Evolutionary conservation across 2,888 invertebrate species (phyloP).

Genomic region (Euplexia lucipara): DNA sequence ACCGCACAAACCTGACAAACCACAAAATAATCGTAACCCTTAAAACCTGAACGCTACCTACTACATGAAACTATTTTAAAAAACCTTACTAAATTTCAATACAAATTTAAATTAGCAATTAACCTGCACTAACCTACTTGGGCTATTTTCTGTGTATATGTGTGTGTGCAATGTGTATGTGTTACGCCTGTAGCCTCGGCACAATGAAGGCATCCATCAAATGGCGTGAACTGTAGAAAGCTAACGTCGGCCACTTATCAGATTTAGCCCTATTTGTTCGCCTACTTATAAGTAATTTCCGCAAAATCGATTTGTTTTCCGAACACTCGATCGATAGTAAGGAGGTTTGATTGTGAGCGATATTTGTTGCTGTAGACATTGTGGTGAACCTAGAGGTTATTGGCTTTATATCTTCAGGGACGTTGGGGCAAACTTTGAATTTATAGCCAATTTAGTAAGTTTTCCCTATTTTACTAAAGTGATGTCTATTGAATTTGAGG

Average conservation of each 20-base stretch:
- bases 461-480: not conserved
- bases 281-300: slow-evolving; percentile 89
- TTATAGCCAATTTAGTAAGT: slow-evolving; percentile 3
- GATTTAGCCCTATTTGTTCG: slow-evolving; percentile 85
- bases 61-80: not conserved
- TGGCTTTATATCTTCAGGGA: slow-evolving; percentile 18
- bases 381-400: slow-evolving; percentile 7
- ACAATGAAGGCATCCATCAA: slow-evolving; percentile 89
- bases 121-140: slow-evolving; percentile 29
- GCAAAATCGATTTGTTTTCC: slow-evolving; percentile 80
- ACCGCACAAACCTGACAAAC: not conserved
- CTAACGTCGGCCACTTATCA: slow-evolving; percentile 80
- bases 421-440: slow-evolving; percentile 4
- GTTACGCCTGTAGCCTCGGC: slow-evolving; percentile 54
- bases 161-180: slow-evolving; percentile 26
- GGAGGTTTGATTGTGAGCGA: slow-evolving; percentile 52
- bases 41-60: not conserved
- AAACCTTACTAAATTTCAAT: slow-evolving; percentile 14
- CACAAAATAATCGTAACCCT: not conserved
- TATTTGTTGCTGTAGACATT: slow-evolving; percentile 20
- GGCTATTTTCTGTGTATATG: slow-evolving; percentile 20
- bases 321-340: slow-evolving; percentile 58
- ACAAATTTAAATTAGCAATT: slow-evolving; percentile 58
- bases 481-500: not conserved
- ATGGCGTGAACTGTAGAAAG: slow-evolving; percentile 86